Conservation (phyloP, 1,140 invertebrate species). For the Anagrus nilaparvatae region DNA sequence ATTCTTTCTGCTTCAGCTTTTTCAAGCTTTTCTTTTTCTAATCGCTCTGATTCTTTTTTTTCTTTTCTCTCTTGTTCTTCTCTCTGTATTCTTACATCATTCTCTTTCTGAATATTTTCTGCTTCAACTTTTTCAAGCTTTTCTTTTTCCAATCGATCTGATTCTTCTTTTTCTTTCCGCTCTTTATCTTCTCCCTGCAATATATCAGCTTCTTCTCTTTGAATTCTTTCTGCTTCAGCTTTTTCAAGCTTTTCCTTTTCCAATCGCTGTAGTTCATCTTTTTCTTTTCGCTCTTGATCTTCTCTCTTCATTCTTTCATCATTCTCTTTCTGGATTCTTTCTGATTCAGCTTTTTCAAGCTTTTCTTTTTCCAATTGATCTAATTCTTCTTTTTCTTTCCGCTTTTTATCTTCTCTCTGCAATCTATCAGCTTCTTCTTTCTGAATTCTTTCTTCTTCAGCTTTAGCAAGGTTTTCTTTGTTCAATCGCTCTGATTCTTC, state of each 20-base stretch:
- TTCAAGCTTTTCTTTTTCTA: constrained; percentile 6
- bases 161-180: not conserved
- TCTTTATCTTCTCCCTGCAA: not conserved
- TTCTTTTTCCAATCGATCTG: too few relatives aligned
- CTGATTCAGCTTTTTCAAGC: constrained; percentile 4
- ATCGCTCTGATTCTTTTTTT: constrained; percentile 13
- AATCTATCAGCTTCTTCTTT: constrained; percentile 9
- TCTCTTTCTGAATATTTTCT: not conserved
- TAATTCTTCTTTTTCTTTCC: constrained; percentile 3
- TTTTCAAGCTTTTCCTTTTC: constrained; percentile 5
- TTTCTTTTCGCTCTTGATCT: constrained; percentile 13
- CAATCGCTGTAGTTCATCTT: too few relatives aligned
- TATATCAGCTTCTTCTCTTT: constrained; percentile 5
- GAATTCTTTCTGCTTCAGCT: constrained; percentile 2
- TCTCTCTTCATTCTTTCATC: constrained; percentile 14
- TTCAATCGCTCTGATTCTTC: constrained; percentile 9
- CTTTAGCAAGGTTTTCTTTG: constrained; percentile 9
- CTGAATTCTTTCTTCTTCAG: constrained; percentile 6
- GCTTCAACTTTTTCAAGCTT: too few relatives aligned
- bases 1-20: constrained; percentile 5
- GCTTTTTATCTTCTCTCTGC: constrained; percentile 8
- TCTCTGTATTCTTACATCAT: constrained; percentile 7
- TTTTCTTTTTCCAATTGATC: constrained; percentile 4
- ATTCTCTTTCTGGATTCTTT: constrained; percentile 3
- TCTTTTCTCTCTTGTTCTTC: constrained; percentile 17